Conservation (phyloP, 2,797 vertebrate genomes). For the Brotula barbata region DNA sequence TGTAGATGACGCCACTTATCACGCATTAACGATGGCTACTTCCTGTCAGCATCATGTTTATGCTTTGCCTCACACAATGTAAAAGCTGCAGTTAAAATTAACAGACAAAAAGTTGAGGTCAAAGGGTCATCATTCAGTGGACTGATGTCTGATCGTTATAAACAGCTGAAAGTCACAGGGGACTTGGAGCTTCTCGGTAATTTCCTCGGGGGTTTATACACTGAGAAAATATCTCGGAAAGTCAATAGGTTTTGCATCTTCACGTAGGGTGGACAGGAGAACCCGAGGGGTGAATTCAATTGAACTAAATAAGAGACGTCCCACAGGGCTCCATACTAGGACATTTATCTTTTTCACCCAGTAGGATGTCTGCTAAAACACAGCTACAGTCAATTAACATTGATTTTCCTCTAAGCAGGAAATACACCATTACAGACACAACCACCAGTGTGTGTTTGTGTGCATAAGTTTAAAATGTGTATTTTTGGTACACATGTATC, state of each 20-base stretch:
- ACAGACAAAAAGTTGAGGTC: constrained; percentile 9
- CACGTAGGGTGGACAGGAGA: constrained; percentile 5
- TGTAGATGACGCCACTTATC: not conserved
- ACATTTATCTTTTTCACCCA: constrained; percentile 38
- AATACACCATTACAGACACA: constrained; percentile 4
- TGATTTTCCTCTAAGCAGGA: constrained; percentile 32
- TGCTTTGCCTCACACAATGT: not conserved
- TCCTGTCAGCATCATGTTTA: not conserved
- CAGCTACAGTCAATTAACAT: constrained; percentile 49
- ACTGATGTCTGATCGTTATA: constrained; percentile 11
- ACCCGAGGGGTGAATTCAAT: constrained; percentile 21
- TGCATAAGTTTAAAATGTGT: not conserved
- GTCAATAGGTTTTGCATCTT: constrained; percentile 17
- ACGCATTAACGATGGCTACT: not conserved
- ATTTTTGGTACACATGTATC: not conserved
- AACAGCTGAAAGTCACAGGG: constrained; percentile 26
- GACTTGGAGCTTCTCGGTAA: constrained; percentile 6
- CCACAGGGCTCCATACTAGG: constrained; percentile 7
- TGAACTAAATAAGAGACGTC: constrained; percentile 21
- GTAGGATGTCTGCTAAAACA: constrained; percentile 35
- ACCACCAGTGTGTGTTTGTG: not conserved
- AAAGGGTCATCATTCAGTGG: constrained; percentile 1
- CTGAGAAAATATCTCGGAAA: constrained; percentile 3
- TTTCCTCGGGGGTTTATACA: constrained; percentile 38
- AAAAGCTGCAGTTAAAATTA: not conserved